Evolutionary conservation across 2,888 invertebrate genomes (phyloP).

Genomic region (Callimorpha dominula): DNA sequence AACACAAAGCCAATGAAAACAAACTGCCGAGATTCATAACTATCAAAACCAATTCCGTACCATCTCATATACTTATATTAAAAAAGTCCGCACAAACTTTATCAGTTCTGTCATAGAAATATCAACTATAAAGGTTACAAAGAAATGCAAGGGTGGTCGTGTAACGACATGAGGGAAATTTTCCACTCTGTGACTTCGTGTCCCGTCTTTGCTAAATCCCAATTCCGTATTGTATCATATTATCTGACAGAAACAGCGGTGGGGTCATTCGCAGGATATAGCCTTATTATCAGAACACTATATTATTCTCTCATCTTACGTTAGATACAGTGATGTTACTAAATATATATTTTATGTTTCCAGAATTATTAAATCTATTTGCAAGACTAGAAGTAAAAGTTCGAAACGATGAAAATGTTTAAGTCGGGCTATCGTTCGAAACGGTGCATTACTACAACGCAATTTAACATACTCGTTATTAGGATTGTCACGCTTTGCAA

Average conservation of each 20-base stretch:
- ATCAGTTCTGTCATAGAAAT: conserved; percentile 30
- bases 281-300: conserved; percentile 26
- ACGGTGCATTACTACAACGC: too few species aligned
- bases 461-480: too few species aligned
- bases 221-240: conserved; percentile 47
- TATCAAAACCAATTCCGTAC: background rate
- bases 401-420: too few species aligned
- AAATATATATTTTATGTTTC: background rate
- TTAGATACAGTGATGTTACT: background rate
- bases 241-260: conserved; percentile 43
- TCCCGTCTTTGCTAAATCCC: conserved; percentile 46
- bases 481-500: too few species aligned
- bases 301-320: background rate
- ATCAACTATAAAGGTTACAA: conserved; percentile 27
- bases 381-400: background rate
- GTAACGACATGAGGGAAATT: conserved; percentile 32
- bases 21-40: too few species aligned
- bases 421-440: too few species aligned
- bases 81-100: conserved; percentile 19
- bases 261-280: conserved; percentile 23
- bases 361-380: too few species aligned
- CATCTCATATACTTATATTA: conserved; percentile 20
- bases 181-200: conserved; percentile 33
- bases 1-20: too few species aligned
- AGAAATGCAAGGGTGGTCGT: conserved; percentile 31